phyloP scores from a whole-genome alignment of 2,113 vertebrate genomes.

The Pangasianodon gigas region DNA sequence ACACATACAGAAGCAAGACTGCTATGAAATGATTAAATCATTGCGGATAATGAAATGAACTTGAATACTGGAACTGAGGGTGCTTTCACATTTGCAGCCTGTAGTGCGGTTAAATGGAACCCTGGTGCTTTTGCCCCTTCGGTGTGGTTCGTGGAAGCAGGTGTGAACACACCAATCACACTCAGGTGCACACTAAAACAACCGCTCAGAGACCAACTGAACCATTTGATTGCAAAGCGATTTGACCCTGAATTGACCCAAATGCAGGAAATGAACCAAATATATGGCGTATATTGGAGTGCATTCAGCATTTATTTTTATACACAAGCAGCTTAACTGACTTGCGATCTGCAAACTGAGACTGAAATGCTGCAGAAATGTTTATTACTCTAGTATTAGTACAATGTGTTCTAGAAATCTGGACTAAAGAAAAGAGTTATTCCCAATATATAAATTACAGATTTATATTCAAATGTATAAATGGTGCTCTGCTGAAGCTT shows the following conservation, averaged over 20 bases:
- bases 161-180: neutral
- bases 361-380: neutral
- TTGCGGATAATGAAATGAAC: neutral
- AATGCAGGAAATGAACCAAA: neutral
- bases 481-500: neutral
- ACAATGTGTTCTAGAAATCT: neutral
- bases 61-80: neutral
- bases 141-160: neutral
- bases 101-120: neutral
- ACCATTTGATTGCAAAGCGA: neutral
- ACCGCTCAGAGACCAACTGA: neutral
- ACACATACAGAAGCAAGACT: neutral
- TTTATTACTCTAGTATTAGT: neutral
- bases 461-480: neutral
- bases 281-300: no score
- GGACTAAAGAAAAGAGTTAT: neutral
- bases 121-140: neutral
- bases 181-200: neutral
- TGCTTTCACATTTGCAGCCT: neutral
- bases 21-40: slow-evolving; percentile 16
- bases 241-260: neutral
- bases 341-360: neutral
- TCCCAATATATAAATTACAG: neutral
- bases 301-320: neutral
- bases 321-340: neutral